These are phyloP conservation scores for Danio albolineatus DNA, from an alignment of 2,797 vertebrate species.

Conservation along the genomic window DNA sequence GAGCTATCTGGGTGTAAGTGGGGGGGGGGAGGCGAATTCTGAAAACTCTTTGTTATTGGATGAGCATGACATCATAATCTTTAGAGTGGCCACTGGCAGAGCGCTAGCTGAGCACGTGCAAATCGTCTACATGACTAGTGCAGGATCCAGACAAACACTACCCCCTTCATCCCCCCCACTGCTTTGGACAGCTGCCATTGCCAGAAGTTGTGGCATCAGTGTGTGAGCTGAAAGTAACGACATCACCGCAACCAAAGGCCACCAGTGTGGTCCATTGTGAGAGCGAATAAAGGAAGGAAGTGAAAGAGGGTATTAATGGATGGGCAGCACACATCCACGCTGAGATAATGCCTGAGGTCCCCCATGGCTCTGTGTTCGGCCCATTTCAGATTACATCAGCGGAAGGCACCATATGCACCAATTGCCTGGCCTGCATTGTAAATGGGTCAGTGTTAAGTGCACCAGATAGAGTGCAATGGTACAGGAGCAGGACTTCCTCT, in stretches of 20 bases:
- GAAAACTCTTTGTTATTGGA: conserved; percentile 82
- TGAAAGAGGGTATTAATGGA: conserved; percentile 78
- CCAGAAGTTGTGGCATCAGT: conserved; percentile 70
- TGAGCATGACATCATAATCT: conserved; percentile 85
- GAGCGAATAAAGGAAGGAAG: conserved; percentile 78
- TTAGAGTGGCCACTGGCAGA: conserved; percentile 81
- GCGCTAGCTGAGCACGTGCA: conserved; percentile 79
- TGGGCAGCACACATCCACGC: conserved; percentile 67
- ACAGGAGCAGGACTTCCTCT: conserved; percentile 53
- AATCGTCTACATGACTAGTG: conserved; percentile 68
- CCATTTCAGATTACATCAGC: conserved; percentile 70
- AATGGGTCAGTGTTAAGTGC: conserved; percentile 53
- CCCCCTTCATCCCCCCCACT: conserved; percentile 20
- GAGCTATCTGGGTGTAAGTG: conserved; percentile 72
- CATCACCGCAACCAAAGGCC: conserved; percentile 78
- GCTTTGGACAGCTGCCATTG: conserved; percentile 70
- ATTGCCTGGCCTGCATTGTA: conserved; percentile 48
- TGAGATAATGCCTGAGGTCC: conserved; percentile 74
- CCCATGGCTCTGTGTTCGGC: conserved; percentile 67
- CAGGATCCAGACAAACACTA: conserved; percentile 34
- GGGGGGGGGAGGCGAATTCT: conserved; percentile 68
- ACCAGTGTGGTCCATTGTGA: conserved; percentile 80
- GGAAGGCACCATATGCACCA: conserved; percentile 44
- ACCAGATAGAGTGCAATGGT: conserved; percentile 46
- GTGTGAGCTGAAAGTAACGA: conserved; percentile 50